These are phyloP conservation scores for Petrocephalus zakoni DNA, from an alignment of 2,113 vertebrate species.

Conservation along the genomic window DNA sequence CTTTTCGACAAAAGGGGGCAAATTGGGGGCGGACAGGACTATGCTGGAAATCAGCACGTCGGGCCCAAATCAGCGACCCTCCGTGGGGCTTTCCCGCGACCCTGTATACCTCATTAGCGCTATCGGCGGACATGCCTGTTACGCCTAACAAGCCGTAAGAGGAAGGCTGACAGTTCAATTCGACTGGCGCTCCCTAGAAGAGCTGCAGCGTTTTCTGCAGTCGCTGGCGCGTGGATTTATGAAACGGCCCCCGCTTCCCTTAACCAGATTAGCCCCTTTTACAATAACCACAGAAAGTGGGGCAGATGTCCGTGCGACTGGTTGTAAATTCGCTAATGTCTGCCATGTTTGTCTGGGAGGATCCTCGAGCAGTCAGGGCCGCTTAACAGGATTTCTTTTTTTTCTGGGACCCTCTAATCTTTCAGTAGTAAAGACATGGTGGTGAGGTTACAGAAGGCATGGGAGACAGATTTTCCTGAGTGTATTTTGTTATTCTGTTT, in stretches of 20 bases:
- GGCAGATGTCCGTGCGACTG: slow-evolving; percentile 83
- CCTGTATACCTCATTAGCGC: slow-evolving; percentile 57
- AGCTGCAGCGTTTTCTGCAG: slow-evolving; percentile 65
- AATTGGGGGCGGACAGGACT: background rate
- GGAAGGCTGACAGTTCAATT: slow-evolving; percentile 61
- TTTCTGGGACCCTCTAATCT: slow-evolving; percentile 50
- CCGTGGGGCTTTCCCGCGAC: background rate
- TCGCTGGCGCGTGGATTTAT: slow-evolving; percentile 58
- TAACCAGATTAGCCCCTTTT: slow-evolving; percentile 79
- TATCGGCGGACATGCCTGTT: slow-evolving; percentile 54
- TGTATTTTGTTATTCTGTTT: background rate
- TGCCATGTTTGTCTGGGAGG: slow-evolving; percentile 66
- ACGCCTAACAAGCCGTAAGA: slow-evolving; percentile 50
- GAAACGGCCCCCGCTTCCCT: slow-evolving; percentile 60
- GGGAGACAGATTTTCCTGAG: background rate
- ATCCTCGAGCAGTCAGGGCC: slow-evolving; percentile 61
- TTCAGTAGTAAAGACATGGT: slow-evolving; percentile 48
- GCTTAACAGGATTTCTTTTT: slow-evolving; percentile 74
- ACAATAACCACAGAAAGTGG: slow-evolving; percentile 71
- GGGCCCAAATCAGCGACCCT: background rate
- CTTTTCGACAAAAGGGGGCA: background rate
- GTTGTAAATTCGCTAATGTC: slow-evolving; percentile 75
- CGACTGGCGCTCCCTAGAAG: slow-evolving; percentile 41
- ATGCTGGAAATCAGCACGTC: background rate
- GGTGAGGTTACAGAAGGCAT: background rate